phyloP scores from a whole-genome alignment of 2,888 invertebrate genomes.

The Heliconius ismenius region DNA sequence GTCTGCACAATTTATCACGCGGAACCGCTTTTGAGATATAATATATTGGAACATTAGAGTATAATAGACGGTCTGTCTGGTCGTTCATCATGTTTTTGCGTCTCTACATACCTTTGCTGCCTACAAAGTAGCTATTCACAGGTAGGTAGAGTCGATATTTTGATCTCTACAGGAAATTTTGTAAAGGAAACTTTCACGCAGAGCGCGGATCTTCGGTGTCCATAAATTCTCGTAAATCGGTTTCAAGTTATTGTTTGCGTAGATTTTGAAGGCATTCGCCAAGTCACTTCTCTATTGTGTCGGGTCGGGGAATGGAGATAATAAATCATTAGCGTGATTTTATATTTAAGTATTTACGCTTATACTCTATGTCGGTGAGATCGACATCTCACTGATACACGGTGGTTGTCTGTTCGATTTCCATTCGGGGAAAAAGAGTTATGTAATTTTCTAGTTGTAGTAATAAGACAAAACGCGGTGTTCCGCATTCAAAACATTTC shows the following conservation, averaged over 20 bases:
- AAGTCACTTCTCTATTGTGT: constrained; percentile 48
- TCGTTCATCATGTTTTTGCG: constrained; percentile 73
- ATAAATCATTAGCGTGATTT: constrained; percentile 42
- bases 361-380: constrained; percentile 14
- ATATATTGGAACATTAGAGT: constrained; percentile 78
- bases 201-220: constrained; percentile 52
- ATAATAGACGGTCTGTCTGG: constrained; percentile 72
- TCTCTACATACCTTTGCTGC: constrained; percentile 40
- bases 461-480: no score
- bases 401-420: no score
- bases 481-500: background rate
- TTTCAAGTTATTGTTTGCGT: constrained; percentile 55
- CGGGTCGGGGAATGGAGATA: constrained; percentile 42
- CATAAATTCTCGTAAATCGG: constrained; percentile 63
- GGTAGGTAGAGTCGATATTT: constrained; percentile 11
- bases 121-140: constrained; percentile 11
- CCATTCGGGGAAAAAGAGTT: no score
- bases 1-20: constrained; percentile 67
- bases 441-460: no score
- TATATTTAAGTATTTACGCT: constrained; percentile 30
- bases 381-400: no score
- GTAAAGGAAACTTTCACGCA: constrained; percentile 47
- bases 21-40: constrained; percentile 70
- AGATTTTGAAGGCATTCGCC: constrained; percentile 58
- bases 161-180: background rate